Conservation (phyloP, 2,888 invertebrate genomes). For the Dicranocentrus wangi region DNA sequence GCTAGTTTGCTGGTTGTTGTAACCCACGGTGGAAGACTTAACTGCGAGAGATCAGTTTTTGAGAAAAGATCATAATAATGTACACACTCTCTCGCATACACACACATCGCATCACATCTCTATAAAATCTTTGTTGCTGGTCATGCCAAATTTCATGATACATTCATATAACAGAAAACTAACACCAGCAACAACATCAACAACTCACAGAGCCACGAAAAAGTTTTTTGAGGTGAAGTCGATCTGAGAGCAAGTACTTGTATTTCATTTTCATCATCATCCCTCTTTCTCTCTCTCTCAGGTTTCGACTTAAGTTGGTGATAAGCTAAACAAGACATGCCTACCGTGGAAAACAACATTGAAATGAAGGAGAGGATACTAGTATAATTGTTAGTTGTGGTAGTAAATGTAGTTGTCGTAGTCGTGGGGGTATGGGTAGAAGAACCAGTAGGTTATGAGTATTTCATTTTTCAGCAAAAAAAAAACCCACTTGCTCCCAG, state of each 20-base stretch:
- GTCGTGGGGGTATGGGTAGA: too few species aligned
- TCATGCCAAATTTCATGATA: slow-evolving; percentile 19
- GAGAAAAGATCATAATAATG: slow-evolving; percentile 6
- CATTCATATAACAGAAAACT: not conserved
- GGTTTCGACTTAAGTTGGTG: not conserved
- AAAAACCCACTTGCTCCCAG: too few species aligned
- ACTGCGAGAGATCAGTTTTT: not conserved
- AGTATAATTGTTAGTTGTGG: not conserved
- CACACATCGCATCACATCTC: not conserved
- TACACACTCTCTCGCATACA: not conserved
- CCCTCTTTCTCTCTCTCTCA: slow-evolving; percentile 3
- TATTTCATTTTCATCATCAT: not conserved
- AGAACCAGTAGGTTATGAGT: too few species aligned
- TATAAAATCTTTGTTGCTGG: slow-evolving; percentile 31
- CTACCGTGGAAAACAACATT: not conserved
- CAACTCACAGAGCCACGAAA: slow-evolving; percentile 29
- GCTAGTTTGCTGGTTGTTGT: not conserved
- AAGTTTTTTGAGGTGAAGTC: slow-evolving; percentile 24
- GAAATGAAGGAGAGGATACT: not conserved
- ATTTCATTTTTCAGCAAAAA: not conserved
- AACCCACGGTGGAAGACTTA: not conserved
- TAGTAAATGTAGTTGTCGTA: too few species aligned
- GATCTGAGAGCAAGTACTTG: not conserved
- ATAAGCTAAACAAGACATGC: not conserved
- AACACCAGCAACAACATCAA: slow-evolving; percentile 16